A percentile compares a stretch with the other conserved stretches of the same genome.
Conservation (phyloP, 1,140 invertebrate species). For the Nixonia krombeini region DNA sequence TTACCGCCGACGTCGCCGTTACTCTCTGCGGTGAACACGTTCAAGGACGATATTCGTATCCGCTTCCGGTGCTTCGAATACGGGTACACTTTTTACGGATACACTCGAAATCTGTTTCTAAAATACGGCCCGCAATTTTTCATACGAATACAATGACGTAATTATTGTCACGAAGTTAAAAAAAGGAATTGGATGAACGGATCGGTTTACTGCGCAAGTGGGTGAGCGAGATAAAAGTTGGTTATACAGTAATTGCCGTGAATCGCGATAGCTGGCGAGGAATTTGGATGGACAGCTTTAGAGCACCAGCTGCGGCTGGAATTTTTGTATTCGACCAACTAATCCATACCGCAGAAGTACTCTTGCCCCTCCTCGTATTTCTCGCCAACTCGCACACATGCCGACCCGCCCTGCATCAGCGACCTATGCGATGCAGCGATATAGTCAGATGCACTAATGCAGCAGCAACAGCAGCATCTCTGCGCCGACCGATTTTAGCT, state of each 20-base stretch:
- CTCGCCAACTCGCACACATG: constrained; percentile 56
- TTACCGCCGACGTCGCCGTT: constrained; percentile 11
- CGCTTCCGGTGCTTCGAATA: too few relatives aligned
- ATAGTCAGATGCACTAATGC: constrained; percentile 67
- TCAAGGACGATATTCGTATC: too few relatives aligned
- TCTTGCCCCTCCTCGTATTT: constrained; percentile 59
- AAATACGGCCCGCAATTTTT: too few relatives aligned
- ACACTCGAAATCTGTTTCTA: too few relatives aligned
- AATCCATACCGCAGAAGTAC: constrained; percentile 67
- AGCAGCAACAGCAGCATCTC: too few relatives aligned
- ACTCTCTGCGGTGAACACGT: too few relatives aligned
- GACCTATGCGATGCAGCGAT: too few relatives aligned
- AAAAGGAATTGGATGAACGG: too few relatives aligned
- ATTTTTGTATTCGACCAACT: constrained; percentile 68
- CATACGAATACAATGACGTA: too few relatives aligned
- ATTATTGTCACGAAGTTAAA: too few relatives aligned
- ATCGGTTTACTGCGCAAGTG: constrained; percentile 4
- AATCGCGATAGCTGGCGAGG: constrained; percentile 35
- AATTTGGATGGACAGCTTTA: constrained; percentile 36
- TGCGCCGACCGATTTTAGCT: constrained; percentile 53
- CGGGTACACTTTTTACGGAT: too few relatives aligned
- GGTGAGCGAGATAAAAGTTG: constrained; percentile 15
- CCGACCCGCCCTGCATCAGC: too few relatives aligned
- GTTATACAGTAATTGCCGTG: constrained; percentile 25
- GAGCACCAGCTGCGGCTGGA: constrained; percentile 50